A percentile compares a stretch with the other conserved stretches of the same genome.
phyloP scores from a whole-genome alignment of 1,140 invertebrate species.

The Scaptomyza pallida region DNA sequence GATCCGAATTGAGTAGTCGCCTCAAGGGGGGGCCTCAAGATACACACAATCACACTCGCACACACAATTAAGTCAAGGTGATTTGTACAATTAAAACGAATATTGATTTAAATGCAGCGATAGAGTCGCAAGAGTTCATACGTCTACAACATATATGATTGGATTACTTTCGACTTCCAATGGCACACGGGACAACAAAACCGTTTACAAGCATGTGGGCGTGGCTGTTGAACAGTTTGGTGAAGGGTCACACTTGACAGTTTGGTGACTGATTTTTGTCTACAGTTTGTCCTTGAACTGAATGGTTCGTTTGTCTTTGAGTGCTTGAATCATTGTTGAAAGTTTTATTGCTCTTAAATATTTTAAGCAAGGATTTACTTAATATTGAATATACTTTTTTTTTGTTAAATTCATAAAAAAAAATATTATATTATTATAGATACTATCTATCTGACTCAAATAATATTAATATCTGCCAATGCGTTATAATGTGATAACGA shows the following conservation, averaged over 20 bases:
- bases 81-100: slow-evolving; percentile 82
- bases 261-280: slow-evolving; percentile 42
- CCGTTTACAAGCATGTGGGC: slow-evolving; percentile 19
- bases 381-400: too few relatives aligned
- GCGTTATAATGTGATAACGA: too few relatives aligned
- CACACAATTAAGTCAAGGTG: slow-evolving; percentile 77
- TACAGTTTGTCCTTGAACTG: background rate
- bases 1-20: slow-evolving; percentile 68
- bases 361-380: too few relatives aligned
- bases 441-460: too few relatives aligned
- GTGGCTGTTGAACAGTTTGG: slow-evolving; percentile 28
- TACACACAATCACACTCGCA: slow-evolving; percentile 15
- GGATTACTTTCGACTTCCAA: slow-evolving; percentile 30
- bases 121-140: slow-evolving; percentile 30
- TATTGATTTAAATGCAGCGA: slow-evolving; percentile 76
- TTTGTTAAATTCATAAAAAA: too few relatives aligned
- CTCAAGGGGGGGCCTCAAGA: slow-evolving; percentile 16
- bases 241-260: slow-evolving; percentile 37
- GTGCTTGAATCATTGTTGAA: too few relatives aligned
- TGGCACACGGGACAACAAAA: slow-evolving; percentile 8
- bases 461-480: too few relatives aligned
- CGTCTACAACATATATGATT: slow-evolving; percentile 28
- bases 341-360: too few relatives aligned
- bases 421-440: too few relatives aligned
- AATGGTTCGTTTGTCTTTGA: slow-evolving; percentile 17